Percentiles rank a stretch among this genome's conserved stretches.
Evolutionary conservation across 2,113 vertebrate genomes (phyloP).

Genomic region (Sarotherodon lohbergeri): DNA sequence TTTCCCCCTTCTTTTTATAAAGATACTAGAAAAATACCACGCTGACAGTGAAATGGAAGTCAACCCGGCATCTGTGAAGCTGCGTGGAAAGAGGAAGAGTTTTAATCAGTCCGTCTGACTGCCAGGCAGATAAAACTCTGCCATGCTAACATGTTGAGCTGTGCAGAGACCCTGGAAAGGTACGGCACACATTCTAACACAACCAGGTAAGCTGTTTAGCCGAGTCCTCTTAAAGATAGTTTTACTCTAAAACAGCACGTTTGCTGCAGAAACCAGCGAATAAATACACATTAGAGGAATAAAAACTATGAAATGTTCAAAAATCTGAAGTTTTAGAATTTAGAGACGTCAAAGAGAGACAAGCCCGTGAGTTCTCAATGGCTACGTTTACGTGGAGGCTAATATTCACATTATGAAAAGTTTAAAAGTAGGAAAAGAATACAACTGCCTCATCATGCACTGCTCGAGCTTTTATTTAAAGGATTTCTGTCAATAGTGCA

Average conservation of each 20-base stretch:
- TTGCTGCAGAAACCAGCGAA: neutral
- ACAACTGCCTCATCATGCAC: neutral
- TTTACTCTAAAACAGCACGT: neutral
- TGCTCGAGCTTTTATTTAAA: neutral
- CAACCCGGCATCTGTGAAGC: neutral
- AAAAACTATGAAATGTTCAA: neutral
- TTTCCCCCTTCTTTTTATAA: neutral
- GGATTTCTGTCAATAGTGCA: neutral
- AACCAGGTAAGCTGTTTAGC: neutral
- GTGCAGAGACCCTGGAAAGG: neutral
- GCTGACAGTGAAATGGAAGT: constrained; percentile 9
- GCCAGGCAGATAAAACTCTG: constrained; percentile 18
- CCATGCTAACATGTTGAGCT: neutral
- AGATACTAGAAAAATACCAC: constrained; percentile 23
- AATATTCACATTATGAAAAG: neutral
- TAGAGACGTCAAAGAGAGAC: neutral
- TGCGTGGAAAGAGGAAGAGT: neutral
- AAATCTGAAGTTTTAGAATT: neutral
- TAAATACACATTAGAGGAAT: neutral
- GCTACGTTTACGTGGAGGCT: neutral
- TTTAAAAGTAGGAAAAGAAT: neutral
- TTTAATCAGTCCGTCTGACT: constrained; percentile 16
- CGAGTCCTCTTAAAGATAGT: neutral
- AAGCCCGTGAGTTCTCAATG: neutral
- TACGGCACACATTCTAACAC: neutral